Evolutionary conservation across 2,113 vertebrate species (phyloP), one percentile per base, ranked within the genome.

Genomic region (Nerophis lumbriciformis): DNA sequence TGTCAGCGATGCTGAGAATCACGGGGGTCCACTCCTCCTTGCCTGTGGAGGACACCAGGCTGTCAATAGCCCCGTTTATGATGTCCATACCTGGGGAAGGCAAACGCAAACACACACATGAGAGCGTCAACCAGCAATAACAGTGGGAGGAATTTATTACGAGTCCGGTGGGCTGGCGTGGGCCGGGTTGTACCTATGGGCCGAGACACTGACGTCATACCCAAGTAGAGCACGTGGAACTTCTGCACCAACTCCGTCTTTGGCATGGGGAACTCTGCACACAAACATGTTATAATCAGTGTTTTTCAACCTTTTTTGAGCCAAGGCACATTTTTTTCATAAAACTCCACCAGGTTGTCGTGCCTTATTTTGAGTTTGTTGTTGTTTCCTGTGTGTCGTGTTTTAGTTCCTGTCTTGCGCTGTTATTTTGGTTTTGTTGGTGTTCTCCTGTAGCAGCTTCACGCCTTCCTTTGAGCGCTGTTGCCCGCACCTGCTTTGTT

Each of bases 211-310:
- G 93, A 90, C 0, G 94, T 83, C 92, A 92, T 93, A 61, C 97
- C 97, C 83, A 99, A 58, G 85, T 98, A 99, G 71, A 93, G 88
- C 68, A 98, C 95, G 10, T 94, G 95, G 81, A 98, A 99, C 83
- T 93, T 96, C 90, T 99, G 97, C 19, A 98, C 95, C 86, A 94
- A 73, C 84, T 98, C 95, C 0, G 93, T 97, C 94, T 99, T 99
- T 93, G 95, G 94, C 83, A 95, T 94, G 73, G 96, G 96, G 76
- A 99, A 99, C 90, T 99, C 96, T 94, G 93, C 91, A 83, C 62
- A 65, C 14, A 68, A 21, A 74, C n/a, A 69, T 15, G 36, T 15
- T 8, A 6, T 38, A 2, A 44, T 44, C 42, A 44, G 3, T 28
- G 21, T 28, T 28, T 28, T 28, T 28, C 21, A 28, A 28, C 21